Percentiles rank a stretch among this genome's conserved stretches.
These are phyloP conservation scores for Bothrops jararaca DNA, from an alignment of 2,113 vertebrate species.

Conservation along the genomic window DNA sequence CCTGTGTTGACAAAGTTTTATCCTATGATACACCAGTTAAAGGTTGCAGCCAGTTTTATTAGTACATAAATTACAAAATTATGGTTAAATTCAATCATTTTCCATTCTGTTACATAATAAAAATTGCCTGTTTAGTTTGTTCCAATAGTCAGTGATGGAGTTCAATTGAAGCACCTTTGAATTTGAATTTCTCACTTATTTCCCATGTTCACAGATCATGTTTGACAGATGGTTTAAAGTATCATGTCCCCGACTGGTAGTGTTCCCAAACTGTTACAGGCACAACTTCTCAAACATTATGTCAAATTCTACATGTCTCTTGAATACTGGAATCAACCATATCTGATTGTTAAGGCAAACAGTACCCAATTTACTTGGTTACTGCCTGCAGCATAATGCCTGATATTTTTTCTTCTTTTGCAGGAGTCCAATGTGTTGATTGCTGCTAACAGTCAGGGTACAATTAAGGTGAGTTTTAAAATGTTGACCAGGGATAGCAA, in stretches of 20 bases:
- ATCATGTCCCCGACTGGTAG: slow-evolving; percentile 37
- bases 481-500: slow-evolving; percentile 15
- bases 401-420: slow-evolving; percentile 66
- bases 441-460: slow-evolving; percentile 99
- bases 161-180: slow-evolving; percentile 15
- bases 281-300: slow-evolving; percentile 22
- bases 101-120: neutral
- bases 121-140: neutral
- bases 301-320: neutral
- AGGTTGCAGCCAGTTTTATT: neutral
- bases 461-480: slow-evolving; percentile 91
- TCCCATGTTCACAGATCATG: slow-evolving; percentile 15
- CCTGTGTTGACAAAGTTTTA: neutral
- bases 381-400: neutral
- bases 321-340: slow-evolving; percentile 31
- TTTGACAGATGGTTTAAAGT: slow-evolving; percentile 55
- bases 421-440: slow-evolving; percentile 98
- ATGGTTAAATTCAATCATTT: neutral
- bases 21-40: neutral
- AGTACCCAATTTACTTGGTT: neutral
- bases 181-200: slow-evolving; percentile 30
- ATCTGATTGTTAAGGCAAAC: slow-evolving; percentile 35
- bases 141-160: slow-evolving; percentile 17
- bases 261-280: slow-evolving; percentile 50
- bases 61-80: neutral